These are phyloP conservation scores for Heliothis peltigera DNA, from an alignment of 2,888 invertebrate species.

Conservation along the genomic window DNA sequence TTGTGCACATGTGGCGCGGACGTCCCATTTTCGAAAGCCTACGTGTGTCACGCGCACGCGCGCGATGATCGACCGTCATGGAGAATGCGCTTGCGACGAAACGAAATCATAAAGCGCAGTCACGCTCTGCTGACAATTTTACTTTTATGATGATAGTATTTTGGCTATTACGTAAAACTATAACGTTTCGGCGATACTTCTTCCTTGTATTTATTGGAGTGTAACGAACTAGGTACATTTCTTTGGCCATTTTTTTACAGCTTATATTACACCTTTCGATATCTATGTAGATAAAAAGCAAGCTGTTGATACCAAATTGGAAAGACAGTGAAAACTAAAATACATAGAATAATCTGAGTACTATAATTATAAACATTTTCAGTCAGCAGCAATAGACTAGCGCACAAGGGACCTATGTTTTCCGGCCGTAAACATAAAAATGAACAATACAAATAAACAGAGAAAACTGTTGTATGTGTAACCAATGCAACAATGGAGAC, in stretches of 20 bases:
- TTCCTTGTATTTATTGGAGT: background rate
- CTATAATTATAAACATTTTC: no score
- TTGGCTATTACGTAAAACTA: constrained; percentile 66
- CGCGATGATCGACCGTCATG: constrained; percentile 73
- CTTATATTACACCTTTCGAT: no score
- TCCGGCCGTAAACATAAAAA: constrained; percentile 31
- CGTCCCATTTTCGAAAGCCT: constrained; percentile 76
- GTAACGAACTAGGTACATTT: background rate
- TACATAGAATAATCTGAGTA: no score
- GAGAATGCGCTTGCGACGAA: constrained; percentile 77
- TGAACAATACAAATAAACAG: constrained; percentile 27
- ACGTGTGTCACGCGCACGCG: constrained; percentile 73
- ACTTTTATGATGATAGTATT: constrained; percentile 74
- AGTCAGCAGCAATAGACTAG: background rate
- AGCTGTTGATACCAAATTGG: no score
- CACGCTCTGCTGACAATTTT: constrained; percentile 68
- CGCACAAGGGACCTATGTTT: background rate
- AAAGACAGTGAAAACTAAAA: no score
- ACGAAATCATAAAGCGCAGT: constrained; percentile 76
- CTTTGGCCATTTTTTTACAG: background rate
- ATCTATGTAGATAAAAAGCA: no score
- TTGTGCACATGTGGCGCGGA: constrained; percentile 69
- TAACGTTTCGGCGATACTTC: background rate
- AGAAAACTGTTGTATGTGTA: constrained; percentile 34
- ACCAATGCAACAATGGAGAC: constrained; percentile 42